Evolutionary conservation across 2,797 vertebrate genomes (phyloP).

Genomic region (Mastacembelus armatus): DNA sequence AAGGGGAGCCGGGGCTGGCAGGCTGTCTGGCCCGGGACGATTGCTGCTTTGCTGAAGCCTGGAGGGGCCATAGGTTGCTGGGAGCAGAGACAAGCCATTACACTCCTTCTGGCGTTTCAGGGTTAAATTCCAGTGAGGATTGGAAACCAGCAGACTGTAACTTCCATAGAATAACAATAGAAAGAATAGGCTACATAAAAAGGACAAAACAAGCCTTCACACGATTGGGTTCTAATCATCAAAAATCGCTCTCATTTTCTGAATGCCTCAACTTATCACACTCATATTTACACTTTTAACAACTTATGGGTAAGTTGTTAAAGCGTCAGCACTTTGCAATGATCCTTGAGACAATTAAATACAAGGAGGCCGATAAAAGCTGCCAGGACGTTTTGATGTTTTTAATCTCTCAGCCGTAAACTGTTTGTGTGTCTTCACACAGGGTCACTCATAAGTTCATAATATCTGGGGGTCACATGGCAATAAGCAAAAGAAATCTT

Average conservation of each 20-base stretch:
- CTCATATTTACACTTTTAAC: slow-evolving; percentile 24
- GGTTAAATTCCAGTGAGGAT: slow-evolving; percentile 80
- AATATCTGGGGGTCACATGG: slow-evolving; percentile 43
- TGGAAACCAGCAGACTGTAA: slow-evolving; percentile 78
- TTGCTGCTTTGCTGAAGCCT: slow-evolving; percentile 43
- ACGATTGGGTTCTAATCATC: slow-evolving; percentile 20
- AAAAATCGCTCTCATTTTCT: slow-evolving; percentile 21
- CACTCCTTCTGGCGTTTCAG: slow-evolving; percentile 70
- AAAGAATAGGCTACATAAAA: slow-evolving; percentile 38
- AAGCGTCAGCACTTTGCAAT: slow-evolving; percentile 74
- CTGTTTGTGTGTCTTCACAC: slow-evolving; percentile 30
- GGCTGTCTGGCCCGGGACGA: slow-evolving; percentile 51
- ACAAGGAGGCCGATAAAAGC: slow-evolving; percentile 58
- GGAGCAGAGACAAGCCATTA: slow-evolving; percentile 64
- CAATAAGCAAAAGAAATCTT: slow-evolving; percentile 20
- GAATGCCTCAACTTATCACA: slow-evolving; percentile 11
- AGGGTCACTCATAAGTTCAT: slow-evolving; percentile 29
- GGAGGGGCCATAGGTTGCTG: slow-evolving; percentile 64
- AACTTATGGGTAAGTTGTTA: slow-evolving; percentile 62
- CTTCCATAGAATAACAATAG: slow-evolving; percentile 73
- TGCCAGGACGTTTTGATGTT: slow-evolving; percentile 64
- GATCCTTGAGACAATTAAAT: slow-evolving; percentile 71
- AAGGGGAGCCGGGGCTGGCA: slow-evolving; percentile 79
- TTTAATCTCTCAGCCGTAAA: slow-evolving; percentile 68
- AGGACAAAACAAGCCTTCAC: slow-evolving; percentile 24